These are phyloP conservation scores for Syngnathoides biaculeatus DNA, from an alignment of 2,113 vertebrate species.

Conservation along the genomic window DNA sequence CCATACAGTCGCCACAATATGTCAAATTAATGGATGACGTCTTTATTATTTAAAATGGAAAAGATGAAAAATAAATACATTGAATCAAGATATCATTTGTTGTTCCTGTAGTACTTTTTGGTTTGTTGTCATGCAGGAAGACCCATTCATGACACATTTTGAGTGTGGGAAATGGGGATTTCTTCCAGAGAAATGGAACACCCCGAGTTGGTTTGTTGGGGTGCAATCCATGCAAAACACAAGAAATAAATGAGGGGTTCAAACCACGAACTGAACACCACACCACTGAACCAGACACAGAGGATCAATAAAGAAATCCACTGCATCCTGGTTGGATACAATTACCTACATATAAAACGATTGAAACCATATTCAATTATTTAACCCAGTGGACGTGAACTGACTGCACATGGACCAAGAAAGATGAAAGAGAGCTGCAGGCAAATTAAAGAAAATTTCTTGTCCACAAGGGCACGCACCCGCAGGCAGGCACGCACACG, in stretches of 20 bases:
- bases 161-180: not conserved
- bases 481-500: conserved; percentile 4
- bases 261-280: too few species aligned
- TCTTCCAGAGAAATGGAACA: not conserved
- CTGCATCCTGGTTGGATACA: not conserved
- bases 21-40: too few species aligned
- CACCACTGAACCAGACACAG: too few species aligned
- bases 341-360: not conserved
- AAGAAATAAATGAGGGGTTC: too few species aligned
- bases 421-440: conserved; percentile 10
- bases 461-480: conserved; percentile 9
- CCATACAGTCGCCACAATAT: too few species aligned
- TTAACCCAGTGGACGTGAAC: conserved; percentile 5
- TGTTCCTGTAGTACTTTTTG: not conserved
- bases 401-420: conserved; percentile 6
- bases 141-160: too few species aligned
- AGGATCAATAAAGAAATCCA: too few species aligned
- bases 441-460: conserved; percentile 7
- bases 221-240: not conserved
- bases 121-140: not conserved
- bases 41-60: not conserved
- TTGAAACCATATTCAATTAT: conserved; percentile 22
- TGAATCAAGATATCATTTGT: not conserved
- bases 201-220: not conserved
- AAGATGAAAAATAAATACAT: not conserved